Conservation (phyloP, 2,888 invertebrate genomes). For the Parnassius mnemosyne region DNA sequence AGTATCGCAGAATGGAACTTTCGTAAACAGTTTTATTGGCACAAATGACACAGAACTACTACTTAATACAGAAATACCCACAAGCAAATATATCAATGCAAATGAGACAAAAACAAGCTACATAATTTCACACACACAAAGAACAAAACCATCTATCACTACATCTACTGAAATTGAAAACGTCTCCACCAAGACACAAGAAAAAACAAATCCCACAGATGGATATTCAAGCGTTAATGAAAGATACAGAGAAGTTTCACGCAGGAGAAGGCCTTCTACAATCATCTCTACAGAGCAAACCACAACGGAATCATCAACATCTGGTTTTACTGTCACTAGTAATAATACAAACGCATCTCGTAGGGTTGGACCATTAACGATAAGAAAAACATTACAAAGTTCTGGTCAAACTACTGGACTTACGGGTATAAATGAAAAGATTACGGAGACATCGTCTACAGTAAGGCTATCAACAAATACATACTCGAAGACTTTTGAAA, state of each 20-base stretch:
- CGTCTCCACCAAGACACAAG: constrained; percentile 3
- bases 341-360: constrained; percentile 11
- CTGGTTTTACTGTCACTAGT: constrained; percentile 10
- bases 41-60: constrained; percentile 12
- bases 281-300: constrained; percentile 13
- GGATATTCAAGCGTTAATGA: constrained; percentile 13
- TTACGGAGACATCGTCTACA: constrained; percentile 2
- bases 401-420: constrained; percentile 1
- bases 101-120: constrained; percentile 19
- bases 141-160: constrained; percentile 22
- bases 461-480: constrained; percentile 9
- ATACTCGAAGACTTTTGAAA: constrained; percentile 5
- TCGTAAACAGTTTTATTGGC: not conserved
- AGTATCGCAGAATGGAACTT: constrained; percentile 10
- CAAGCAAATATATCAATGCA: constrained; percentile 11
- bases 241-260: constrained; percentile 13
- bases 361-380: constrained; percentile 10
- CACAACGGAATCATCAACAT: constrained; percentile 19
- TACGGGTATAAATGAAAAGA: constrained; percentile 12
- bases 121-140: constrained; percentile 21
- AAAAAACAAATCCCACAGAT: constrained; percentile 7
- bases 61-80: constrained; percentile 10
- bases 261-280: constrained; percentile 19
- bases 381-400: not conserved
- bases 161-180: constrained; percentile 17